Evolutionary conservation across 1,140 invertebrate species (phyloP).

Genomic region (Drosophila serrata): DNA sequence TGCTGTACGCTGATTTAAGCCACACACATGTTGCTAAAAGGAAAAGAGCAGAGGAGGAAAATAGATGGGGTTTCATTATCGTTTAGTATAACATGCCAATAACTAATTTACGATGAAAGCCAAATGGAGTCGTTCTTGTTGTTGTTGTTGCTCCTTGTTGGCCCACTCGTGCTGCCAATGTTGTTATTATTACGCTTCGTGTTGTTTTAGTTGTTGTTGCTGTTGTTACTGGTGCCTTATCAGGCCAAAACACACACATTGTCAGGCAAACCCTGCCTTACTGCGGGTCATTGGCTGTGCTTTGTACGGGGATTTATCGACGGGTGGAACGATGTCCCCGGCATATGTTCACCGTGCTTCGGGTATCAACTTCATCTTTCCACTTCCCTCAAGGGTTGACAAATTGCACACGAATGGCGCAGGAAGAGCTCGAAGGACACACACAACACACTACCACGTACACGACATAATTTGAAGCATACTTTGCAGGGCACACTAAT

Average conservation of each 20-base stretch:
- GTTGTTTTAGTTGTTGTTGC: neutral
- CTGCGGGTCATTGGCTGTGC: slow-evolving; percentile 37
- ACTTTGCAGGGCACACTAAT: slow-evolving; percentile 73
- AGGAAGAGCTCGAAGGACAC: slow-evolving; percentile 23
- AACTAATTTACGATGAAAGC: slow-evolving; percentile 81
- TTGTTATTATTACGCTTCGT: slow-evolving; percentile 40
- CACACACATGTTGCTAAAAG: slow-evolving; percentile 67
- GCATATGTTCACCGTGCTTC: slow-evolving; percentile 58
- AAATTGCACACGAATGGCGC: slow-evolving; percentile 56
- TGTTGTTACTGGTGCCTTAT: slow-evolving; percentile 60
- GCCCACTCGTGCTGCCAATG: slow-evolving; percentile 28
- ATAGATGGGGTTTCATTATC: slow-evolving; percentile 62
- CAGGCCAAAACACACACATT: slow-evolving; percentile 44
- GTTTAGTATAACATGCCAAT: slow-evolving; percentile 81
- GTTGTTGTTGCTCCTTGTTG: neutral
- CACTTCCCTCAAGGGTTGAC: slow-evolving; percentile 60
- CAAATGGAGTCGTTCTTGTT: slow-evolving; percentile 41
- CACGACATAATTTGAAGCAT: slow-evolving; percentile 72
- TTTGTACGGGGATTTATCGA: slow-evolving; percentile 45
- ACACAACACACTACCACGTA: slow-evolving; percentile 42
- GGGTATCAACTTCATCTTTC: slow-evolving; percentile 40
- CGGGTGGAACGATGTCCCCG: slow-evolving; percentile 34
- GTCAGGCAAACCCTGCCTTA: slow-evolving; percentile 3
- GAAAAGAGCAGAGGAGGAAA: neutral
- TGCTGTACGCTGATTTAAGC: slow-evolving; percentile 49